Percentiles rank a stretch among this genome's conserved stretches.
Conservation (phyloP, 2,888 invertebrate genomes). For the Macropis europaea region DNA sequence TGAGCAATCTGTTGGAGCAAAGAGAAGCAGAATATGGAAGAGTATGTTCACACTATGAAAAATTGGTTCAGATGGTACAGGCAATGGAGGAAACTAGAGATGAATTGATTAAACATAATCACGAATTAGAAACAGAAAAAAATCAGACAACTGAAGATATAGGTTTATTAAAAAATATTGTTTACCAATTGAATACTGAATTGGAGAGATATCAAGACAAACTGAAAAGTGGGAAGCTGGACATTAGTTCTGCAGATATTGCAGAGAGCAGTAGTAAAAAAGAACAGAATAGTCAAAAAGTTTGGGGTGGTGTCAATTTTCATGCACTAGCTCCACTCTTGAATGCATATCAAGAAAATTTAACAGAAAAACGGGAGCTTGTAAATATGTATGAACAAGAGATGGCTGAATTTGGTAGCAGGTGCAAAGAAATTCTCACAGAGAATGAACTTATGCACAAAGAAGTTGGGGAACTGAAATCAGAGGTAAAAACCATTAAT, state of each 20-base stretch:
- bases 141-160: conserved; percentile 84
- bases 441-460: conserved; percentile 86
- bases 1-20: conserved; percentile 57
- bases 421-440: conserved; percentile 85
- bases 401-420: conserved; percentile 86
- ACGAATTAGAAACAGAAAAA: conserved; percentile 82
- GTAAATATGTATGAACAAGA: conserved; percentile 87
- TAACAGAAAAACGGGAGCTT: conserved; percentile 88
- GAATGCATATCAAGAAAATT: conserved; percentile 89
- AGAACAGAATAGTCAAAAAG: neutral
- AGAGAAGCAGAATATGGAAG: conserved; percentile 65
- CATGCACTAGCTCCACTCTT: conserved; percentile 87
- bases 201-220: conserved; percentile 89
- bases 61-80: conserved; percentile 56
- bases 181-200: conserved; percentile 89
- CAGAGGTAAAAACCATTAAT: conserved; percentile 67
- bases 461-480: conserved; percentile 81
- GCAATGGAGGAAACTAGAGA: conserved; percentile 65
- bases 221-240: conserved; percentile 77
- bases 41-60: conserved; percentile 64
- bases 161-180: conserved; percentile 87
- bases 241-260: neutral
- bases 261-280: neutral
- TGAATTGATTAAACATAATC: conserved; percentile 51
- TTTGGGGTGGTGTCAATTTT: conserved; percentile 83